These are phyloP conservation scores for Agapostemon virescens DNA, from an alignment of 2,888 invertebrate genomes.

Conservation along the genomic window DNA sequence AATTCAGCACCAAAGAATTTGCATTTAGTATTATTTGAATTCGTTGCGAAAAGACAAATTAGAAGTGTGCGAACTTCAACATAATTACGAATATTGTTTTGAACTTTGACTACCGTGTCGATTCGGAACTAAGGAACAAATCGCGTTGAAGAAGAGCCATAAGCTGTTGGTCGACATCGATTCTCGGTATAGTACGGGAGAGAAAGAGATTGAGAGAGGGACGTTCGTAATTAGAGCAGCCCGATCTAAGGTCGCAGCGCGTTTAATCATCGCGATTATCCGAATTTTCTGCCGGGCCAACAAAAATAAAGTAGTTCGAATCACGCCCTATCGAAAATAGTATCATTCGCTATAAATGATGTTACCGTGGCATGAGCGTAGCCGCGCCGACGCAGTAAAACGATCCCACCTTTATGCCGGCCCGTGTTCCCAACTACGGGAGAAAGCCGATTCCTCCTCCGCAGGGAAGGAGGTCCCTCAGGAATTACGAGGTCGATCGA, in stretches of 20 bases:
- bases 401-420: slow-evolving; percentile 31
- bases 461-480: background rate
- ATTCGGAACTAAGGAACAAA: background rate
- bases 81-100: background rate
- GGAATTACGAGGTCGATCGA: slow-evolving; percentile 24
- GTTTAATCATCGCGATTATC: slow-evolving; percentile 34
- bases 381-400: slow-evolving; percentile 37
- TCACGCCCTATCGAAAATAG: slow-evolving; percentile 54
- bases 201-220: background rate
- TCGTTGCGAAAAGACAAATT: background rate
- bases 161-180: background rate
- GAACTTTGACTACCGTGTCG: background rate
- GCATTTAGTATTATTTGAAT: too few relatives aligned
- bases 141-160: background rate
- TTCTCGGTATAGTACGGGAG: background rate
- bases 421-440: slow-evolving; percentile 37
- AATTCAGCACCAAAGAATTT: too few relatives aligned
- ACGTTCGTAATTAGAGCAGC: slow-evolving; percentile 24
- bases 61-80: background rate
- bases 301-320: slow-evolving; percentile 49
- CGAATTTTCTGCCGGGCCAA: slow-evolving; percentile 36
- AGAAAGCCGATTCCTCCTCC: slow-evolving; percentile 29
- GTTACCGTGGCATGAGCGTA: slow-evolving; percentile 30
- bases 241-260: slow-evolving; percentile 27
- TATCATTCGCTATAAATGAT: slow-evolving; percentile 54